These are phyloP conservation scores for Amblyopsis rosae DNA, from an alignment of 2,113 vertebrate species.

Conservation along the genomic window DNA sequence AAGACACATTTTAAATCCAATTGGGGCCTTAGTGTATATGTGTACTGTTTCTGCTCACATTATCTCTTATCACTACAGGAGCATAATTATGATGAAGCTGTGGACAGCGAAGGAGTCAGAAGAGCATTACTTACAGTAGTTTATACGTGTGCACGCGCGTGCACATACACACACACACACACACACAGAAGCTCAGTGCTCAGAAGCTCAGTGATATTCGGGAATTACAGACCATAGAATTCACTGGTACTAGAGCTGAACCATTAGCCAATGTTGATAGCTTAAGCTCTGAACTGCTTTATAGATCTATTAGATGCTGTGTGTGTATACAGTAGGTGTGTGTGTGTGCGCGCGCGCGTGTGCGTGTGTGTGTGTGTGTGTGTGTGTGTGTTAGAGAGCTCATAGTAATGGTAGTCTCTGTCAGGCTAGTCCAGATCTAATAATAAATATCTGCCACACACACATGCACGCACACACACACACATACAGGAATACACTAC, in stretches of 20 bases:
- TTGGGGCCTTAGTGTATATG: constrained; percentile 46
- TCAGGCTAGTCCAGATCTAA: neutral
- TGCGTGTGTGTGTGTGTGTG: constrained; percentile 12
- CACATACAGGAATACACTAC: neutral
- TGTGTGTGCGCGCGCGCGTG: neutral
- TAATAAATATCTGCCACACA: neutral
- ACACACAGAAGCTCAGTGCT: constrained; percentile 8
- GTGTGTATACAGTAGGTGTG: neutral
- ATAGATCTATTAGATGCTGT: neutral
- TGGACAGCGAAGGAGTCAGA: constrained; percentile 65
- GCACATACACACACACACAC: constrained; percentile 11
- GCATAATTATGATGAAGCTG: constrained; percentile 75
- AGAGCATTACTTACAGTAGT: constrained; percentile 43
- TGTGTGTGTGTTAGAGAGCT: constrained; percentile 18
- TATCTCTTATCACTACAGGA: constrained; percentile 60
- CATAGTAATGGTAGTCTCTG: neutral
- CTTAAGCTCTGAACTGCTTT: no score
- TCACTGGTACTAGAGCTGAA: constrained; percentile 31
- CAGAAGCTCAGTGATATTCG: no score
- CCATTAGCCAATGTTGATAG: constrained; percentile 21
- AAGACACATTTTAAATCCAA: constrained; percentile 7
- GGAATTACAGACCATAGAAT: neutral
- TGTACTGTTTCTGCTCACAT: constrained; percentile 51
- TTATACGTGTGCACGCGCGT: constrained; percentile 10
- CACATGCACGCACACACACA: neutral